Base-by-base conservation (phyloP, 2,888 invertebrate species). In the Dicranocentrus wangi region DNA sequence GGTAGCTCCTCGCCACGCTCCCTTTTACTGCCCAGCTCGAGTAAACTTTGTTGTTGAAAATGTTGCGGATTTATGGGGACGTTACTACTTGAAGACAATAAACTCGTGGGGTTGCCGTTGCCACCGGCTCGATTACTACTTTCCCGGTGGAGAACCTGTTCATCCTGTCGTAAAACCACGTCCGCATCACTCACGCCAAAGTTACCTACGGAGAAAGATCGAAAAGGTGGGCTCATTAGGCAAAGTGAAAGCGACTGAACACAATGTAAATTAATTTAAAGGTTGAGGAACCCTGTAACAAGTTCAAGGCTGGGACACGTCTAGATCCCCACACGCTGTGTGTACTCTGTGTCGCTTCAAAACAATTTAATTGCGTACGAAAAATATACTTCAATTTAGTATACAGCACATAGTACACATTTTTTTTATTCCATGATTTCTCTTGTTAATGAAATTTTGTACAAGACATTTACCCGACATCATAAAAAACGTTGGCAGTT, bases 151-250 rank as follows among this genome's bases (percentile, higher is more conserved):
- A 39, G 17, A 7, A 39, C 5, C 19, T 53, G 23, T 7, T 73
- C 79, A 25, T 70, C 70, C 3, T 70, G 80, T 65, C 81, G 78
- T 19, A 84, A 71, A 17, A 81, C 82, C 63, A 83, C 82, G 75
- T 85, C 85, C 10, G 85, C 84, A 82, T 85, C 85, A 65, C 85
- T 85, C 77, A 84, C 84, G 28, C 85, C 84, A 66, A 85, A 85
- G 71, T 84, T 85, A 19, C 84, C 85, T 85, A 83, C 25, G 69
- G 51, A 53, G 27, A 71, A 39, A 17, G 32, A 66, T 66, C 27
- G 39, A 19, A 66, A 66, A 43, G n/a, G n/a, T n/a, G n/a, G n/a
- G n/a, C n/a, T n/a, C n/a, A n/a, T n/a, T n/a, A n/a, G n/a, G n/a
- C n/a, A n/a, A n/a, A n/a, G n/a, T n/a, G n/a, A n/a, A n/a, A n/a